A percentile compares a stretch with the other conserved stretches of the same genome.
Evolutionary conservation across 2,888 invertebrate genomes (phyloP).

Genomic region (Hyppa rectilinea): DNA sequence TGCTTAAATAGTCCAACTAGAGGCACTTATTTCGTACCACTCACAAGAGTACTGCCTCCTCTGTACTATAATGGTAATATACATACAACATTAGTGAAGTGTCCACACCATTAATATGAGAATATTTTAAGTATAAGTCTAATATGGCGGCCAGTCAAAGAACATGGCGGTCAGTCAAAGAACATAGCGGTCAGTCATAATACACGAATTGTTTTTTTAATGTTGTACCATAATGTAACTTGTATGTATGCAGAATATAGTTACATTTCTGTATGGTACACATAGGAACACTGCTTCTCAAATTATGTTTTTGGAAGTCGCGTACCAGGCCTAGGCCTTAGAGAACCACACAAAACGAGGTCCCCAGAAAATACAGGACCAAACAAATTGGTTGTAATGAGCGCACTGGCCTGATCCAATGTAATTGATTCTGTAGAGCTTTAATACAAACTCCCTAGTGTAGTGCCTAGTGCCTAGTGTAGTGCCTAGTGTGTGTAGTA

Average conservation of each 20-base stretch:
- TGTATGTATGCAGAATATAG: not conserved
- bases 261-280: not conserved
- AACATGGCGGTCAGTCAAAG: no score
- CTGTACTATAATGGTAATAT: constrained; percentile 30
- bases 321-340: not conserved
- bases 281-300: not conserved
- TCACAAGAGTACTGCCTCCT: constrained; percentile 31
- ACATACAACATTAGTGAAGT: no score
- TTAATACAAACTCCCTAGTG: not conserved
- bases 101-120: not conserved
- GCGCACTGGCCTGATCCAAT: not conserved
- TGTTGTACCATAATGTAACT: not conserved
- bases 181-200: not conserved
- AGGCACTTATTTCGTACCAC: constrained; percentile 29
- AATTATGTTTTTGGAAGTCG: not conserved
- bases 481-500: no score
- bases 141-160: no score
- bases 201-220: not conserved
- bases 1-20: constrained; percentile 22
- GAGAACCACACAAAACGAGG: not conserved
- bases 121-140: no score
- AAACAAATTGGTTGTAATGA: not conserved
- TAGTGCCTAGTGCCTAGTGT: no score
- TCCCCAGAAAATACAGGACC: not conserved
- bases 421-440: not conserved